Evolutionary conservation across 1,140 invertebrate species (phyloP), one percentile per base, ranked within the genome.

Genomic region (Drosophila santomea): DNA sequence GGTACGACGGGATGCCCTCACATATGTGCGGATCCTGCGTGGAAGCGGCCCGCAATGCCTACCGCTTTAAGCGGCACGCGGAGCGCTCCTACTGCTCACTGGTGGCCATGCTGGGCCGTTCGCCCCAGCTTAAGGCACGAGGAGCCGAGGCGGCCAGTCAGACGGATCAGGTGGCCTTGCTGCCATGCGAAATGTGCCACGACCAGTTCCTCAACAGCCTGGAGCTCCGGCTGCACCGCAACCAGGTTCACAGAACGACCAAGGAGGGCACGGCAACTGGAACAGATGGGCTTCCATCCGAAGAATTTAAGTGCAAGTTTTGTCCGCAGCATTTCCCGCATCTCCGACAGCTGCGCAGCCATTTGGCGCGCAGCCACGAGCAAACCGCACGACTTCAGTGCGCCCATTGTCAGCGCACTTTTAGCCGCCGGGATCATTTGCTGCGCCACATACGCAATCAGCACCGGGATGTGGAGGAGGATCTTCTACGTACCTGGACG

Each of bases 171-270:
- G 38, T 74, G 28, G 57, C 78, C 4, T 54, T 91, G 44, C 43
- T 90, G 60, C 74, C 86, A 12, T 91, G 90, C 63, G 90, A 86
- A 35, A 76, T 82, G 55, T 91, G 90, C 38, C 72, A 85, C 56
- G 75, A 82, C 15, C 69, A 90, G 55, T 91, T 91, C 47, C 66
- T 88, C 0, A 81, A 80, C 36, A 74, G 66, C 45, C 20, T 73
- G 5, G 82, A 91, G 54, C 44, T 91, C 25, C 75, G 83, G 2
- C 25, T 90, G 57, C 90, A 91, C 41, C 78, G 90, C 10, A 84
- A 77, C 28, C 68, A 73, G 4, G 59, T 52, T 11, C 83, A 86
- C 38, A 45, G 60, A 15, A 36, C 38, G 32, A 56, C 20, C 5
- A 68, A 52, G 3, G 64, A 68, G 20, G 47, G 28, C 35, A 20